These are phyloP conservation scores for Bicyclus anynana DNA, from an alignment of 1,140 invertebrate species.

Conservation along the genomic window DNA sequence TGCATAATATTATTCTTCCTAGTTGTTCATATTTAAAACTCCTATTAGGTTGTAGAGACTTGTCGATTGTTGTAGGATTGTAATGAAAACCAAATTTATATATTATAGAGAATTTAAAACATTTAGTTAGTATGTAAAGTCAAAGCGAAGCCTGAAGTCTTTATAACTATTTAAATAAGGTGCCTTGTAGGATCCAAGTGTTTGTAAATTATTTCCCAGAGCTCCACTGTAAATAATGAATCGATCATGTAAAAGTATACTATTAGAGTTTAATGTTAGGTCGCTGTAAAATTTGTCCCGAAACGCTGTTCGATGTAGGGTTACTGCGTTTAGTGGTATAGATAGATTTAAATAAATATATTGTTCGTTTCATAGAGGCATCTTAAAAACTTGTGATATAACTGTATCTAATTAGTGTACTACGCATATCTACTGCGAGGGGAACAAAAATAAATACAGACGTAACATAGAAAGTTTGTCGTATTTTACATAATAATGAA, in stretches of 20 bases:
- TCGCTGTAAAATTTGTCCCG: constrained; percentile 62
- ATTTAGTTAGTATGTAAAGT: constrained; percentile 74
- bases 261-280: constrained; percentile 63
- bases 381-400: constrained; percentile 75
- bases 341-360: constrained; percentile 65
- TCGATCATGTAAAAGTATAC: constrained; percentile 69
- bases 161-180: constrained; percentile 72
- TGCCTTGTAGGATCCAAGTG: constrained; percentile 68
- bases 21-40: constrained; percentile 76
- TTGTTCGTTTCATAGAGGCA: constrained; percentile 73
- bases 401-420: constrained; percentile 69
- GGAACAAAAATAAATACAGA: constrained; percentile 71
- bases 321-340: constrained; percentile 44
- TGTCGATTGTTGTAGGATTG: constrained; percentile 72
- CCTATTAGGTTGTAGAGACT: constrained; percentile 73
- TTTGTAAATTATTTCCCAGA: constrained; percentile 73
- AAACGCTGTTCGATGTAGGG: constrained; percentile 41
- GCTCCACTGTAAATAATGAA: constrained; percentile 73
- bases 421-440: constrained; percentile 47
- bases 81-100: constrained; percentile 77
- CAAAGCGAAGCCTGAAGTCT: constrained; percentile 72
- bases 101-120: constrained; percentile 76
- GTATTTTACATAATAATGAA: constrained; percentile 63
- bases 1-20: constrained; percentile 75
- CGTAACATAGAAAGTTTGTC: constrained; percentile 64